These are phyloP conservation scores for Papilio dardanus DNA, from an alignment of 1,140 invertebrate genomes.

Conservation along the genomic window DNA sequence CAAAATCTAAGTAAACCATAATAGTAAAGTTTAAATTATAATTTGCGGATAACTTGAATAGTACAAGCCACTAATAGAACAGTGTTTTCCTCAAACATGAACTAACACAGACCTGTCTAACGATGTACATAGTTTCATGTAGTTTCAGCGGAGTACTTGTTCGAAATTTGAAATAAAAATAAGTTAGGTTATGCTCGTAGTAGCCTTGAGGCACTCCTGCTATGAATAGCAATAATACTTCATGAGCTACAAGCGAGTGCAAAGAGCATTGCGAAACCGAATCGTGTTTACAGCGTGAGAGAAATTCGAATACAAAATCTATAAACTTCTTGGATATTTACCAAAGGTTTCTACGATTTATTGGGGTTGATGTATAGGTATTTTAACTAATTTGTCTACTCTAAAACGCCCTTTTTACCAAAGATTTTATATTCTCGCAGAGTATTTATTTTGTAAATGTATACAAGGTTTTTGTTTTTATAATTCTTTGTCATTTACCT, in stretches of 20 bases:
- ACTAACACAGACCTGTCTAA: neutral
- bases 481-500: too few species aligned
- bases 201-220: neutral
- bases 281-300: neutral
- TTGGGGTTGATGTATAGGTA: neutral
- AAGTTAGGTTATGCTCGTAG: neutral
- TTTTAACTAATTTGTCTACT: too few species aligned
- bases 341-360: neutral
- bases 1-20: too few species aligned
- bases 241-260: constrained; percentile 4
- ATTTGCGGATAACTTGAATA: too few species aligned
- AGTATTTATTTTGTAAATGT: neutral
- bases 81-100: neutral
- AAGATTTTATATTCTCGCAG: too few species aligned
- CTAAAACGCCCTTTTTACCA: too few species aligned
- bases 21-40: too few species aligned
- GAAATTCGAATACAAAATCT: constrained; percentile 10
- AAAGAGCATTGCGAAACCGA: constrained; percentile 20
- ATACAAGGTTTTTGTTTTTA: neutral
- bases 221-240: constrained; percentile 15
- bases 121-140: neutral
- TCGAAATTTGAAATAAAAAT: constrained; percentile 16
- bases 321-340: neutral
- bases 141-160: neutral
- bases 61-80: too few species aligned